phyloP scores from a whole-genome alignment of 2,888 invertebrate species.

The Leptinotarsa haldemani region DNA sequence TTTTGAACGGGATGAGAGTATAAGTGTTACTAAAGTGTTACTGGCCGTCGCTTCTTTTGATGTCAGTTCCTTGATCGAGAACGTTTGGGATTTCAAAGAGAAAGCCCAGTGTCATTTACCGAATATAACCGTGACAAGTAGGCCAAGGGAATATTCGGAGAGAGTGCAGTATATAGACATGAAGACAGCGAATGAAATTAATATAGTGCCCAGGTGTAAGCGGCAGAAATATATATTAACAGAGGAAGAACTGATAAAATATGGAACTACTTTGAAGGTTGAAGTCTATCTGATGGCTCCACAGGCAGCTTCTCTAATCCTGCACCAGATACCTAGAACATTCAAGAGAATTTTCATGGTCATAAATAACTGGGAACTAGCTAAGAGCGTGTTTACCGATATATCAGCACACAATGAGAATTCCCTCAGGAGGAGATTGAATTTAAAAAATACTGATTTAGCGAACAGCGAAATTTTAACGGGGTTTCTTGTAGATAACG shows the following conservation, averaged over 20 bases:
- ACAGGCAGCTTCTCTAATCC: conserved; percentile 46
- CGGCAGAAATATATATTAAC: conserved; percentile 11
- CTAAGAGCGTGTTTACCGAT: conserved; percentile 36
- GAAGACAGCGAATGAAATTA: conserved; percentile 43
- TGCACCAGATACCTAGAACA: conserved; percentile 45
- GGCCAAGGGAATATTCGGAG: conserved; percentile 23
- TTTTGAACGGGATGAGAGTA: background rate
- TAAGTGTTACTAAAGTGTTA: conserved; percentile 25
- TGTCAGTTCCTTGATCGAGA: conserved; percentile 50
- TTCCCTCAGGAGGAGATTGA: conserved; percentile 26
- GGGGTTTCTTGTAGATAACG: conserved; percentile 55
- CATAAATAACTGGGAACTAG: conserved; percentile 38
- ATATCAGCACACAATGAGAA: conserved; percentile 48
- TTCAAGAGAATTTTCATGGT: conserved; percentile 53
- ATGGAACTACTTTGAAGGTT: conserved; percentile 48
- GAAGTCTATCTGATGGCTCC: conserved; percentile 53
- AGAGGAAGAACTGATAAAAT: conserved; percentile 43
- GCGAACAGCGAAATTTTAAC: conserved; percentile 47
- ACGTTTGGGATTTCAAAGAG: conserved; percentile 68
- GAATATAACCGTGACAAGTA: conserved; percentile 67
- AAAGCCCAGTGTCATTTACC: conserved; percentile 77
- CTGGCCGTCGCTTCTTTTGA: conserved; percentile 50
- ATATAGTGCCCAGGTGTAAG: conserved; percentile 31
- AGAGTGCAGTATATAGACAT: conserved; percentile 15
- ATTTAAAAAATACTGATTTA: conserved; percentile 6